phyloP scores from a whole-genome alignment of 2,113 vertebrate species.

The Trematocara nigrifrons region DNA sequence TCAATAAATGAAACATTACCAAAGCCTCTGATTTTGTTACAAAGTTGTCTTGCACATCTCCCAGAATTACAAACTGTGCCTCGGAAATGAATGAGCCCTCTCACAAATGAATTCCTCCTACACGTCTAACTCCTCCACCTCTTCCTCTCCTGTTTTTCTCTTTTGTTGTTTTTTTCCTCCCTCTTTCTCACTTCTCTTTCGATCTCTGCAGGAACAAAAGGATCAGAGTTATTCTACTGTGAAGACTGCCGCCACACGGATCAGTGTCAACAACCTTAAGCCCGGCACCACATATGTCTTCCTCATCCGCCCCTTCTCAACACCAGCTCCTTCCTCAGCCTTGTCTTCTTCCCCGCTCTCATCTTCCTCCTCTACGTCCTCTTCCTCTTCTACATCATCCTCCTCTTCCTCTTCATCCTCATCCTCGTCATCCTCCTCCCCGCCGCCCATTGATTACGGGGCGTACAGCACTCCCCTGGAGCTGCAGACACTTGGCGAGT shows the following conservation, averaged over 20 bases:
- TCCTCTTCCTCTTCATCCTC: conserved; percentile 71
- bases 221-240: conserved; percentile 92
- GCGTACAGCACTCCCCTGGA: conserved; percentile 85
- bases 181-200: background rate
- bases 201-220: conserved; percentile 81
- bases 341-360: conserved; percentile 81
- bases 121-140: background rate
- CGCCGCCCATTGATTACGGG: conserved; percentile 79
- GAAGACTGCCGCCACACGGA: conserved; percentile 82
- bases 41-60: background rate
- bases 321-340: conserved; percentile 74
- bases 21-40: background rate
- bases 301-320: conserved; percentile 84
- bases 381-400: conserved; percentile 70
- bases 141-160: background rate
- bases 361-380: conserved; percentile 64
- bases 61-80: background rate
- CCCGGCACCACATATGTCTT: conserved; percentile 90
- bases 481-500: conserved; percentile 87
- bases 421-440: conserved; percentile 77
- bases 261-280: conserved; percentile 91
- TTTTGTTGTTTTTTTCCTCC: background rate
- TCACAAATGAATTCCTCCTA: conserved; percentile 28
- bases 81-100: background rate
- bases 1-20: background rate